phyloP scores from a whole-genome alignment of 2,888 invertebrate genomes.

The Microplitis manilae region DNA sequence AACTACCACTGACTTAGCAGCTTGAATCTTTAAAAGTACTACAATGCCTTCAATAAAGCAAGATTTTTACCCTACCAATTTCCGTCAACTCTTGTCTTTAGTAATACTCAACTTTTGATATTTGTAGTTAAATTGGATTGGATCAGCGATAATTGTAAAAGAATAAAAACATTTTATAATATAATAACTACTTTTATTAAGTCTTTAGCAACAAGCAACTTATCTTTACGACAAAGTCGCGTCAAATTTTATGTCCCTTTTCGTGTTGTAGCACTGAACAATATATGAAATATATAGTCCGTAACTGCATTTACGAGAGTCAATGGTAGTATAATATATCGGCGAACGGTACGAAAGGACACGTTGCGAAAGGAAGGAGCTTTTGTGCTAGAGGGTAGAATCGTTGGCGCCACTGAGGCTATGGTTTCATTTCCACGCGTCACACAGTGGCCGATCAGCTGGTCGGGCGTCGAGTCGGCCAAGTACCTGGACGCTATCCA shows the following conservation, averaged over 20 bases:
- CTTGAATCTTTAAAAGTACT: neutral
- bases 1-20: neutral
- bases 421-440: slow-evolving; percentile 60
- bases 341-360: slow-evolving; percentile 14
- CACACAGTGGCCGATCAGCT: slow-evolving; percentile 64
- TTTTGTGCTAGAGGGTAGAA: slow-evolving; percentile 20
- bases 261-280: slow-evolving; percentile 7
- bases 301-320: neutral
- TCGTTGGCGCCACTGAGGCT: slow-evolving; percentile 66
- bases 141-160: slow-evolving; percentile 10
- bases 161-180: slow-evolving; percentile 52
- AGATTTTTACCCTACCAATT: neutral
- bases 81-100: neutral
- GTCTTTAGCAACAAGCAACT: slow-evolving; percentile 64
- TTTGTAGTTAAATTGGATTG: neutral
- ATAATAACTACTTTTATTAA: slow-evolving; percentile 65
- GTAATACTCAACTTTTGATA: neutral
- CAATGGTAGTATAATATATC: neutral
- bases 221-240: slow-evolving; percentile 63
- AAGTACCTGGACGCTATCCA: slow-evolving; percentile 67
- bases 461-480: slow-evolving; percentile 52
- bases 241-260: slow-evolving; percentile 26
- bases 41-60: neutral
- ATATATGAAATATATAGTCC: neutral
- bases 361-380: slow-evolving; percentile 6